Base-by-base conservation (phyloP, 2,113 vertebrate genomes). In the Struthidea cinerea region DNA sequence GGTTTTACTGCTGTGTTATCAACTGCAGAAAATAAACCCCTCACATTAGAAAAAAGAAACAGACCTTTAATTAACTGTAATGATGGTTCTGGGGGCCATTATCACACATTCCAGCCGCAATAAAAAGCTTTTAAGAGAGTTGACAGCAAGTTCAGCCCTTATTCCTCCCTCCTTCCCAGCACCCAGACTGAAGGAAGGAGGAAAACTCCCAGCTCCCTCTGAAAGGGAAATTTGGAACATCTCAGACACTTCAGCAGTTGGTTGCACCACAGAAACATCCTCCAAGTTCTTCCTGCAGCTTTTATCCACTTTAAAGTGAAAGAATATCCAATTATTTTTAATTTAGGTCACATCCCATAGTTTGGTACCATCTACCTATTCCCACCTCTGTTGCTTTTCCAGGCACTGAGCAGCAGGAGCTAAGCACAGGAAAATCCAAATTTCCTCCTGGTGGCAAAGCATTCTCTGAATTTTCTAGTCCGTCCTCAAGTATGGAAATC, bases 21-120 rank as follows among this genome's bases (percentile, higher is more conserved):
- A 94, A 82, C 50, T 56, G 59, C 87, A 70, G 87, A 75, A 85
- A 95, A 90, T 75, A 95, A 95, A 95, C 39, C 53, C 68, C 71
- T 96, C 86, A 21, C 77, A 63, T 95, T 75, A 90, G 60, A 64
- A 84, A 91, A 91, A 84, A 35, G 90, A 84, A 96, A 77, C 89
- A 96, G 94, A 71, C 91, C 94, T 90, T 97, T 97, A 96, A 97
- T 97, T 97, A 97, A 96, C 94, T 7, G 20, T 94, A 97, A 96
- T 92, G 94, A 89, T 91, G 92, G 94, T 84, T 90, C 95, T 97
- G 96, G 82, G 94, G 71, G 42, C 93, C 77, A 46, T 94, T 96
- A 96, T 56, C 73, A 77, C 75, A 95, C 80, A 63, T 87, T 85
- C 91, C 73, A 89, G 41, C 63, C 39, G 24, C 89, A 37, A 81